These are phyloP conservation scores for Turritopsis rubra DNA, from an alignment of 30 jellyfish, hydroid and myxozoan species.

Conservation along the genomic window DNA sequence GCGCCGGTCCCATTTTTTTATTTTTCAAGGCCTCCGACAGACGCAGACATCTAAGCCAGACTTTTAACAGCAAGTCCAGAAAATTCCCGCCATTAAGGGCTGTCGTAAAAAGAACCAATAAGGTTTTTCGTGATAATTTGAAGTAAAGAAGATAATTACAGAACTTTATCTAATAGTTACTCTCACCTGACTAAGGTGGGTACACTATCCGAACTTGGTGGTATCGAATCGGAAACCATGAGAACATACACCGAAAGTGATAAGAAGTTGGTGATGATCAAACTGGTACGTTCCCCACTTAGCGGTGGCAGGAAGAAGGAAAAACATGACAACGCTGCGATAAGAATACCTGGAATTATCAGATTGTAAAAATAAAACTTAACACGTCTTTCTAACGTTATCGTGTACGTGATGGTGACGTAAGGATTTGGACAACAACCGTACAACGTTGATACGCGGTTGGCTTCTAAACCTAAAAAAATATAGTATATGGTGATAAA, in stretches of 20 bases:
- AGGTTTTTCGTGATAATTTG: too few species aligned
- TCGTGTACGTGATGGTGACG: conserved; percentile 51
- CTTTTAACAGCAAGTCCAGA: too few species aligned
- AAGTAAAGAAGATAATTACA: too few species aligned
- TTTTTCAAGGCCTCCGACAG: too few species aligned
- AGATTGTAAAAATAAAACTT: conserved; percentile 60
- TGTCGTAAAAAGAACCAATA: too few species aligned
- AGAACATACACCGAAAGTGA: conserved; percentile 70
- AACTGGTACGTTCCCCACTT: conserved; percentile 75
- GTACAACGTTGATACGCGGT: conserved; percentile 21
- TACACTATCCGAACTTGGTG: conserved; percentile 71
- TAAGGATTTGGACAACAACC: conserved; percentile 73
- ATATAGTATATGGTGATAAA: background rate
- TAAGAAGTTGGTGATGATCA: conserved; percentile 72
- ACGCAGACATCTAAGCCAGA: too few species aligned
- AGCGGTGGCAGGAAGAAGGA: conserved; percentile 78
- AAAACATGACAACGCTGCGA: conserved; percentile 60
- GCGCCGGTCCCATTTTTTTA: too few species aligned
- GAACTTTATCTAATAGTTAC: too few species aligned
- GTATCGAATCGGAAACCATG: conserved; percentile 71
- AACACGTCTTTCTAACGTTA: conserved; percentile 53
- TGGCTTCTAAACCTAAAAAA: conserved; percentile 51
- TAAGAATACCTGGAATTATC: conserved; percentile 68
- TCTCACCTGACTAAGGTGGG: conserved; percentile 49
- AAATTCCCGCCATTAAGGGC: too few species aligned